phyloP scores from a whole-genome alignment of 2,797 vertebrate species.

The Miichthys miiuy region DNA sequence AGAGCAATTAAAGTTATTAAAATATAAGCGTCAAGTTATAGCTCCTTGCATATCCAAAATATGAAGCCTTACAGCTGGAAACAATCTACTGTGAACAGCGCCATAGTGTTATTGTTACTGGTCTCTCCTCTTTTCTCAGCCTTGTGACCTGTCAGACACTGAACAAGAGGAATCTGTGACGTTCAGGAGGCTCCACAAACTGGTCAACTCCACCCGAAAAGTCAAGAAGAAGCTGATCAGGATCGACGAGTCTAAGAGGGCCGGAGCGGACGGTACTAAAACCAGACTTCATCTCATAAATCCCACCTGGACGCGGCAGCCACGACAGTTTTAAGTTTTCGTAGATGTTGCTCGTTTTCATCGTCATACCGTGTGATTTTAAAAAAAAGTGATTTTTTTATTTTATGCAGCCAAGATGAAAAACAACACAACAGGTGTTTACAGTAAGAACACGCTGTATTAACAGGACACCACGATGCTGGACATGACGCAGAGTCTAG shows the following conservation, averaged over 20 bases:
- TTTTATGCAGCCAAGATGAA: conserved; percentile 4
- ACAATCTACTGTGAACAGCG: no score
- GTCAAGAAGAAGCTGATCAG: conserved; percentile 95
- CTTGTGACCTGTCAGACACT: conserved; percentile 93
- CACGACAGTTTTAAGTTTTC: background rate
- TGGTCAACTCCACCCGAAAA: conserved; percentile 95
- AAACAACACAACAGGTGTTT: conserved; percentile 10
- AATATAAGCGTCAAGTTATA: background rate
- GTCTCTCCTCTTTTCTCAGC: conserved; percentile 75
- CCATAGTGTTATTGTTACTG: background rate
- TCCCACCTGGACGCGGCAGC: background rate
- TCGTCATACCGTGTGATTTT: background rate
- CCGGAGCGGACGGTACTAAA: conserved; percentile 88
- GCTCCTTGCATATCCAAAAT: background rate
- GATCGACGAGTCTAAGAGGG: conserved; percentile 92
- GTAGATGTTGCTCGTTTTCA: background rate
- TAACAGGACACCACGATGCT: background rate
- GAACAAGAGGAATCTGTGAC: conserved; percentile 93
- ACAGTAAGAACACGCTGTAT: background rate
- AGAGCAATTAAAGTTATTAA: background rate
- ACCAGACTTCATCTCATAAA: background rate
- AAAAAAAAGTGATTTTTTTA: background rate
- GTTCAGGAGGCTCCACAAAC: conserved; percentile 94
- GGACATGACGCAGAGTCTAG: conserved; percentile 20
- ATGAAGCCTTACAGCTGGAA: background rate